Evolutionary conservation across 2,113 vertebrate species (phyloP).

Genomic region (Poeciliopsis turrubarensis): DNA sequence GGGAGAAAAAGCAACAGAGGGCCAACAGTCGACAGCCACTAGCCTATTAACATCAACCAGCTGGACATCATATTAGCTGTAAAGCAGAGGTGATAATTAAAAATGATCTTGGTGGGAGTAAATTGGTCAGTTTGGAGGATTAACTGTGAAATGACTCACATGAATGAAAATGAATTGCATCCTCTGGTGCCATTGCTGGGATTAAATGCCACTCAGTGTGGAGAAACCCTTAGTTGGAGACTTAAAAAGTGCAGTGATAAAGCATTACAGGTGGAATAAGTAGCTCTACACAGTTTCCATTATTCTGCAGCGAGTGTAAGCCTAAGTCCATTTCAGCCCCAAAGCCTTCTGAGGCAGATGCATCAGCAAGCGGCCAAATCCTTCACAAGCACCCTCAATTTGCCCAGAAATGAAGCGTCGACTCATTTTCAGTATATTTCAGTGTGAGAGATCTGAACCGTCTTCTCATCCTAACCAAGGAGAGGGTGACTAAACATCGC

Average conservation of each 20-base stretch:
- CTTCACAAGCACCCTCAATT: constrained; percentile 44
- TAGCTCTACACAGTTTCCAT: constrained; percentile 60
- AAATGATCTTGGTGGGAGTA: constrained; percentile 66
- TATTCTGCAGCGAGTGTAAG: constrained; percentile 45
- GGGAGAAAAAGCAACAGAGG: constrained; percentile 1
- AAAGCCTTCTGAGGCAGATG: constrained; percentile 47
- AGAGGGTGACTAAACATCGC: constrained; percentile 44
- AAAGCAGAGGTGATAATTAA: constrained; percentile 78
- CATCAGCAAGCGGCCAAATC: constrained; percentile 58
- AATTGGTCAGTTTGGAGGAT: constrained; percentile 75
- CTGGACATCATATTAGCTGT: constrained; percentile 68
- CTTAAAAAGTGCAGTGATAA: constrained; percentile 56
- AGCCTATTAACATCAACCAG: constrained; percentile 68
- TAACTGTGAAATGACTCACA: constrained; percentile 66
- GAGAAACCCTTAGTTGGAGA: constrained; percentile 30
- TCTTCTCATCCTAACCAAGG: constrained; percentile 40
- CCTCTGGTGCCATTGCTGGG: constrained; percentile 52
- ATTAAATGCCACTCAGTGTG: constrained; percentile 61
- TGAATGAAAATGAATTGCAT: constrained; percentile 69
- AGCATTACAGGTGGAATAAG: constrained; percentile 55
- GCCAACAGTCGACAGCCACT: constrained; percentile 35
- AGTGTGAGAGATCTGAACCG: constrained; percentile 43
- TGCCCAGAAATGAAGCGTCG: constrained; percentile 49
- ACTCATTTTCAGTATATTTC: constrained; percentile 49
- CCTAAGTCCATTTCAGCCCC: constrained; percentile 46